Evolutionary conservation across 2,888 invertebrate genomes (phyloP).

Genomic region (Macrosiphum euphorbiae): DNA sequence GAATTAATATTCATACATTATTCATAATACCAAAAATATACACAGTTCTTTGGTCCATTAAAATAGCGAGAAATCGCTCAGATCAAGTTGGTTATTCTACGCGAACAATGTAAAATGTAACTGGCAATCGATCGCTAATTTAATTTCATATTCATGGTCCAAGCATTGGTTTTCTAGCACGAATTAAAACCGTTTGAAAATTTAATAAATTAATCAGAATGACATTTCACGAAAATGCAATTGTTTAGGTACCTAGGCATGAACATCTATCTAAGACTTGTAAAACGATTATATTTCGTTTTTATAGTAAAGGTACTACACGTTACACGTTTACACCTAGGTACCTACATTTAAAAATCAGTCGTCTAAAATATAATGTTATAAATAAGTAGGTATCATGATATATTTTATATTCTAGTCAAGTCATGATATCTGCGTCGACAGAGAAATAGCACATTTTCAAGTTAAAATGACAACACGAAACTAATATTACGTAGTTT

Average conservation of each 20-base stretch:
- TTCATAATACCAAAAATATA: conserved; percentile 18
- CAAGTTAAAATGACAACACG: no score
- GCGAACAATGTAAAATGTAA: neutral
- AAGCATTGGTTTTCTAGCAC: neutral
- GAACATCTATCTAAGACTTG: no score
- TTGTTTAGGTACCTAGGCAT: no score
- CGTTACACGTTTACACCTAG: no score
- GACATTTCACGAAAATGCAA: neutral
- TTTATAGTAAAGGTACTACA: neutral
- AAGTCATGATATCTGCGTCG: no score
- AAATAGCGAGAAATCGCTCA: neutral
- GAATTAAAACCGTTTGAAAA: neutral
- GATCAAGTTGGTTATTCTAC: neutral
- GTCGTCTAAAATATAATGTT: no score
- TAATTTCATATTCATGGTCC: neutral
- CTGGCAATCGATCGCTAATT: neutral
- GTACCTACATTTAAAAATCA: no score
- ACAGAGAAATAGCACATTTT: no score
- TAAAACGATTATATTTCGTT: neutral
- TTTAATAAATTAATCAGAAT: neutral
- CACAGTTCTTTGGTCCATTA: neutral
- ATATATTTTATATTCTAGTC: no score
- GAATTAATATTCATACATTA: conserved; percentile 52
- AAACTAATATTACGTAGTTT: no score
- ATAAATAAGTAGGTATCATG: no score